Evolutionary conservation across 2,888 invertebrate species (phyloP).

Genomic region (Fragum sueziense): DNA sequence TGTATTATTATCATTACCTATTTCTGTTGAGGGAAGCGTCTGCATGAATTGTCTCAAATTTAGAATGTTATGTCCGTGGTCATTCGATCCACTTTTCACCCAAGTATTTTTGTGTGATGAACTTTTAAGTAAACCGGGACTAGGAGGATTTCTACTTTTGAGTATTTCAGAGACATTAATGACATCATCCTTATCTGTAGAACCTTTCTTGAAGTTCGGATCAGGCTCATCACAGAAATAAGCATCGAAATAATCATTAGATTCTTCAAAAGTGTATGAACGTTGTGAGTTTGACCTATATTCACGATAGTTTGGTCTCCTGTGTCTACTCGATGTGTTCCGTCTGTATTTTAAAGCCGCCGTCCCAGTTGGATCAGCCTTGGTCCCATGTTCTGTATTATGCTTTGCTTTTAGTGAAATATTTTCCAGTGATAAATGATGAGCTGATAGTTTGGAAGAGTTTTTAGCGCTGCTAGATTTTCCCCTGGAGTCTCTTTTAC

Average conservation of each 20-base stretch:
- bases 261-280: slow-evolving; percentile 28
- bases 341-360: not conserved
- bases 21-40: slow-evolving; percentile 22
- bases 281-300: slow-evolving; percentile 26
- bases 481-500: not conserved
- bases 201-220: slow-evolving; percentile 8
- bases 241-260: slow-evolving; percentile 46
- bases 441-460: not conserved
- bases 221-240: slow-evolving; percentile 50
- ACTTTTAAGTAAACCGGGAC: not conserved
- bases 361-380: not conserved
- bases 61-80: slow-evolving; percentile 5
- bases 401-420: not conserved
- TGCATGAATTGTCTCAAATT: slow-evolving; percentile 24
- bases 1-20: not conserved
- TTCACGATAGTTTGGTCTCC: slow-evolving; percentile 10
- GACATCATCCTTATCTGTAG: slow-evolving; percentile 26
- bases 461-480: not conserved
- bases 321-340: not conserved
- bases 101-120: not conserved
- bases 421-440: slow-evolving; percentile 19
- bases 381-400: not conserved
- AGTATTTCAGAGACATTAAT: slow-evolving; percentile 53
- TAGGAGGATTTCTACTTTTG: slow-evolving; percentile 18
- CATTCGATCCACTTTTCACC: slow-evolving; percentile 7